Base-by-base conservation (phyloP, 2,888 invertebrate genomes). In the Hypercompe scribonia region DNA sequence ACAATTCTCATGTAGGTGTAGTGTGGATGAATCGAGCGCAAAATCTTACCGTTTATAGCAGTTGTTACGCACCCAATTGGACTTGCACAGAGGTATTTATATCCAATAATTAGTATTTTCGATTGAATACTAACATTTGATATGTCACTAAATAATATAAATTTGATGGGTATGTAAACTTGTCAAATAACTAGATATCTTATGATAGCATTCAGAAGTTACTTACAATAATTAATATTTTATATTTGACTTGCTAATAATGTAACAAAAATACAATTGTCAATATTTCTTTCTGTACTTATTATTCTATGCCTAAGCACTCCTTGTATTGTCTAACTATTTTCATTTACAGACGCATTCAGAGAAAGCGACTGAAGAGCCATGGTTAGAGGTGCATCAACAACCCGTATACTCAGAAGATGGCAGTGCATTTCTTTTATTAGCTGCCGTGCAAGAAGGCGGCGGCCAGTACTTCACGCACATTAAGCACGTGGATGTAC, bases 1-100 rank as follows among this genome's bases (percentile, higher is more conserved):
- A 96, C 87, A 97, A 98, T 92, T 96, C 96, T 78, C 97, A 98
- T 90, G 96, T 99, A 81, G 97, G 98, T 70, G 97, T 98, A 69
- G 98, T 99, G 73, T 99, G 99, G 98, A 97, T 99, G 97, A 98
- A 98, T 92, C 97, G 99, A 84, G 97, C 98, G 65, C 99, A 99
- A 95, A 99, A 99, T 93, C 96, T 98, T 81, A 98, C 98, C 84
- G 97, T 99, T 78, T 97, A 99, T 86, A 97, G 98, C 79, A 97
- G 98, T 79, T 99, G 99, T 92, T 96, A 97, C 77, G 97, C 97
- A 65, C 97, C 98, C 13, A 97, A 97, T 89, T 98, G 98, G 97
- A 97, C 97, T 73, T 99, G 99, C 93, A 96, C 97, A 82, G 98
- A 98, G 97, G 98, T 98, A 80, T 63, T 65, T 64, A 71, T 70